Base-by-base conservation (phyloP, 2,888 invertebrate genomes). In the Eupeodes latifasciatus region DNA sequence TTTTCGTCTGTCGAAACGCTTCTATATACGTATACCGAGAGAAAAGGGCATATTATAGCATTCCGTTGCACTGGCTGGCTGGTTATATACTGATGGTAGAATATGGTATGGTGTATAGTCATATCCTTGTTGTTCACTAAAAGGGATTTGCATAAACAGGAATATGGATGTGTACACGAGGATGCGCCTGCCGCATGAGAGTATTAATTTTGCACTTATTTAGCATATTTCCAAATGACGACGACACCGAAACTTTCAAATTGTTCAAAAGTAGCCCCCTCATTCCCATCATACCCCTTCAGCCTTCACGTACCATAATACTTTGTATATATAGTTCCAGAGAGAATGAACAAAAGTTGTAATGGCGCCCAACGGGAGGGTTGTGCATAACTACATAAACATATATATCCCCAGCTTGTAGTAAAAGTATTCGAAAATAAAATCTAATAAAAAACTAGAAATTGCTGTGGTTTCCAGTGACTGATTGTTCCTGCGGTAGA, bases 171-270 rank as follows among this genome's bases (percentile, higher is more conserved):
- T 74, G 62, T 84, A 77, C 69, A 55, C 62, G 51, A 76, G 64
- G 79, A 71, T 71, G 36, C 57, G 55, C 81, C 66, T 57, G 57
- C 74, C 78, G 69, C 66, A 19, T 72, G 57, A 66, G 66, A 81
- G 81, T 74, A 85, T 81, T 80, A 80, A 87, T 72, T 79, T 83
- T 87, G 77, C 81, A 84, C 84, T 88, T 84, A 88, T 77, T 88
- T 84, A 88, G 88, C 88, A 88, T 88, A 84, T 88, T 88, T 76
- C 66, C 76, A 87, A 83, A 83, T 82, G 86, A 79, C 72, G 72
- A 59, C 79, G 86, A 86, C 82, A 81, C 44, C 71, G 57, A 76
- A 87, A 87, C 76, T 87, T 87, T 83, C 67, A 87, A 87, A 80
- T 80, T 83, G 81, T 64, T 76, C 72, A 53, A 57, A 49, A 76